Evolutionary conservation across 1,140 invertebrate genomes (phyloP), one percentile per base, ranked within the genome.

Genomic region (Apis laboriosa): DNA sequence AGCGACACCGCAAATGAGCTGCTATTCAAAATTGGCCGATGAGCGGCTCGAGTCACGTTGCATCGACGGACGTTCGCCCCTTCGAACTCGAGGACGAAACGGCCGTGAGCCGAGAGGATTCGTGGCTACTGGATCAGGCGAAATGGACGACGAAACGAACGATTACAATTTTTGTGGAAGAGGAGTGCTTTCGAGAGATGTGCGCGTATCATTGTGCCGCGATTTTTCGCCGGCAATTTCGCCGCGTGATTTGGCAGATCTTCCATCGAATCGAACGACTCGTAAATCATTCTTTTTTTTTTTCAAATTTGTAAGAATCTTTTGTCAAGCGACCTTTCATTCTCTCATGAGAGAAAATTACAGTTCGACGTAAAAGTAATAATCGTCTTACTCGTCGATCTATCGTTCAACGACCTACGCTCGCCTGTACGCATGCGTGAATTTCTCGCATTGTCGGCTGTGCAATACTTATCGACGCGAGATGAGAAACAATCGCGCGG

Each of bases 11-110:
- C 87, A 90, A 91, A 91, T 85, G 88, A 91, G 87, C 83, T 60
- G 70, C 90, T 90, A 91, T 91, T 91, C 86, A 91, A 90, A 90
- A 91, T 91, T 91, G 90, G 89, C 84, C 85, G 76, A 80, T 72
- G 84, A 53, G 53, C 61, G 77, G 63, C 80, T 79, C 55, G 60
- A 21, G 49, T 12, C 56, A 9, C 19, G 53, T 64, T 55, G 53
- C 76, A 84, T 88, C 64, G 86, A 84, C 72, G 73, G 28, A 77
- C 64, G 55, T 7, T 43, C 34, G 34, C 5, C 34, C 67, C 34
- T 64, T 73, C 73, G 19, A 78, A 24, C 13, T 15, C 2, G 19
- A 49, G 34, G 55, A 68, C 76, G 12, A 56, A 28, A 43, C 34
- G 34, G 4, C 34, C 75, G 51, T 28, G 11, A 9, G 24, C 12